These are phyloP conservation scores for Akabosia matsudoensis DNA, from an alignment of 1,140 invertebrate species.

Conservation along the genomic window DNA sequence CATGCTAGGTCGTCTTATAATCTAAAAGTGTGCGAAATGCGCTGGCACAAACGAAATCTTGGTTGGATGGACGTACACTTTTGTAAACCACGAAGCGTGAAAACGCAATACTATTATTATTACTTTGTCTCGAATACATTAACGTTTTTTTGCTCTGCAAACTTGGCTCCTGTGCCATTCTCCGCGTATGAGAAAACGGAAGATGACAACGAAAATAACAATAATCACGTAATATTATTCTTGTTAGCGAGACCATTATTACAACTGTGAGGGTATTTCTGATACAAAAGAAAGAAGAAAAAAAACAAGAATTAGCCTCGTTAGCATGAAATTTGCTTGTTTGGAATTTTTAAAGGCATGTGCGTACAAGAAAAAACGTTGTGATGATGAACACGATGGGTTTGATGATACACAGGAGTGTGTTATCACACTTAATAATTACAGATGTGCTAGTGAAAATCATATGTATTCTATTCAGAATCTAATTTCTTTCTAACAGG, in stretches of 20 bases:
- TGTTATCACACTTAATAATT: neutral
- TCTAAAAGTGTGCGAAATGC: too few species aligned
- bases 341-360: neutral
- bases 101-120: neutral
- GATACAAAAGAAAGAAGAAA: too few species aligned
- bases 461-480: neutral
- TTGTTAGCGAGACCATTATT: neutral
- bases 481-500: conserved; percentile 10
- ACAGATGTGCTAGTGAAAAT: neutral
- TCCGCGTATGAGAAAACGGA: conserved; percentile 3
- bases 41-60: neutral
- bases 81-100: neutral
- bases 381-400: neutral
- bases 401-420: neutral
- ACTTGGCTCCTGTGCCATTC: conserved; percentile 11
- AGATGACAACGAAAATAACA: conserved; percentile 19
- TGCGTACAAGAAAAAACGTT: too few species aligned
- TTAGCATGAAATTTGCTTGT: conserved; percentile 24
- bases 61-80: neutral
- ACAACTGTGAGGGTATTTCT: too few species aligned
- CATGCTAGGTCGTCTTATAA: neutral
- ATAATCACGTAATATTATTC: conserved; percentile 9
- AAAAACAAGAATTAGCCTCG: neutral
- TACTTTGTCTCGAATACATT: too few species aligned
- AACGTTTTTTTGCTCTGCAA: neutral